phyloP scores from a whole-genome alignment of 2,113 vertebrate genomes.

The Dipodomys spectabilis region DNA sequence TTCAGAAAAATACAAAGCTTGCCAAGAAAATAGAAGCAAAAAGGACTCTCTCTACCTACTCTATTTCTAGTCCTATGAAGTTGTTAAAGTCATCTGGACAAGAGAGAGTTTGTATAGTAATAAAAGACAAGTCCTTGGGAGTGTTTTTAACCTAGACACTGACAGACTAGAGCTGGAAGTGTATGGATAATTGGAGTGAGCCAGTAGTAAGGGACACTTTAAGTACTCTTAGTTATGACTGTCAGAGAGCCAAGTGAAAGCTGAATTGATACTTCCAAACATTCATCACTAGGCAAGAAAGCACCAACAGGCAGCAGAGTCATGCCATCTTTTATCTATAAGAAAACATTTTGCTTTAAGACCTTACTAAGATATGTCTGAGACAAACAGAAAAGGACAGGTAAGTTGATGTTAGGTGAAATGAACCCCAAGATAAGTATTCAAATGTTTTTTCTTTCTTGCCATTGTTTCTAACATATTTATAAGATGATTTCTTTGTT shows the following conservation, averaged over 20 bases:
- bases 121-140: not conserved
- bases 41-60: not conserved
- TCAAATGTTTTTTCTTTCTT: too few relatives aligned
- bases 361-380: not conserved
- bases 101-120: not conserved
- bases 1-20: constrained; percentile 17
- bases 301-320: not conserved
- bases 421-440: too few relatives aligned
- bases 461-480: too few relatives aligned
- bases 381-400: too few relatives aligned
- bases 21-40: not conserved
- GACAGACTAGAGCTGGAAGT: not conserved
- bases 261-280: not conserved
- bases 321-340: constrained; percentile 14
- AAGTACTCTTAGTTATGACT: not conserved
- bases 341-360: not conserved
- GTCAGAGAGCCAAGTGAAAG: not conserved
- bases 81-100: constrained; percentile 16
- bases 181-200: not conserved
- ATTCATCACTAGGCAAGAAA: not conserved
- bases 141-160: constrained; percentile 1
- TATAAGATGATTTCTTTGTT: too few relatives aligned
- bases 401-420: too few relatives aligned
- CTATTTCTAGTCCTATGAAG: not conserved
- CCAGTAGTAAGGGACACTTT: not conserved